Conservation (phyloP, 1,140 invertebrate species). For the Eurosta solidaginis region DNA sequence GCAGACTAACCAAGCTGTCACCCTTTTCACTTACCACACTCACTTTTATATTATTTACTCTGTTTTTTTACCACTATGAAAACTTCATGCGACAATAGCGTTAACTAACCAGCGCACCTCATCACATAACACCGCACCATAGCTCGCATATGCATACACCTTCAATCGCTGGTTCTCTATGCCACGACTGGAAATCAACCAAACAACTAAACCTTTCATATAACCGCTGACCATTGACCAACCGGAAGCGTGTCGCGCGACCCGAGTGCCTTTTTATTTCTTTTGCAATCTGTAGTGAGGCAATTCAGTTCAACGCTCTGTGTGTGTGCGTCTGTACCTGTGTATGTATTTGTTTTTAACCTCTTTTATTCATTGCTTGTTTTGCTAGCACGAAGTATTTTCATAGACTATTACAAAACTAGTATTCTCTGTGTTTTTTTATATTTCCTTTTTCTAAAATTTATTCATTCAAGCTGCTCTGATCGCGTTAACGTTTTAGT, state of each 20-base stretch:
- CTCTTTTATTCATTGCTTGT: neutral
- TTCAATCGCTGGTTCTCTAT: neutral
- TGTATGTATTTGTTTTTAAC: neutral
- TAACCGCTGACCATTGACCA: constrained; percentile 12
- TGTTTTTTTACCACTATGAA: too few relatives aligned
- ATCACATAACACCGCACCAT: neutral
- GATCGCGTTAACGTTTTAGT: constrained; percentile 10
- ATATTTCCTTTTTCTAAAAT: constrained; percentile 4
- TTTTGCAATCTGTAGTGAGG: neutral
- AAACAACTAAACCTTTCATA: constrained; percentile 13
- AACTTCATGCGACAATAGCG: neutral
- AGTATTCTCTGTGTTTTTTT: neutral
- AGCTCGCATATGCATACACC: too few relatives aligned
- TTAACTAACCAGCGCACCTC: neutral
- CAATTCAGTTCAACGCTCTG: neutral
- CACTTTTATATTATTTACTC: neutral
- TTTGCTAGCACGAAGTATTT: neutral
- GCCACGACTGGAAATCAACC: neutral
- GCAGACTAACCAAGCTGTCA: too few relatives aligned
- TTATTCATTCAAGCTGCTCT: neutral
- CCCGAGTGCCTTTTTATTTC: too few relatives aligned
- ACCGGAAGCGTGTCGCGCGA: constrained; percentile 12
- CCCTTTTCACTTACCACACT: neutral
- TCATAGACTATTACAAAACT: neutral
- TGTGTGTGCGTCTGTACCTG: neutral